These are phyloP conservation scores for Delichon dasypus DNA, from an alignment of 2,797 vertebrate genomes.

Conservation along the genomic window DNA sequence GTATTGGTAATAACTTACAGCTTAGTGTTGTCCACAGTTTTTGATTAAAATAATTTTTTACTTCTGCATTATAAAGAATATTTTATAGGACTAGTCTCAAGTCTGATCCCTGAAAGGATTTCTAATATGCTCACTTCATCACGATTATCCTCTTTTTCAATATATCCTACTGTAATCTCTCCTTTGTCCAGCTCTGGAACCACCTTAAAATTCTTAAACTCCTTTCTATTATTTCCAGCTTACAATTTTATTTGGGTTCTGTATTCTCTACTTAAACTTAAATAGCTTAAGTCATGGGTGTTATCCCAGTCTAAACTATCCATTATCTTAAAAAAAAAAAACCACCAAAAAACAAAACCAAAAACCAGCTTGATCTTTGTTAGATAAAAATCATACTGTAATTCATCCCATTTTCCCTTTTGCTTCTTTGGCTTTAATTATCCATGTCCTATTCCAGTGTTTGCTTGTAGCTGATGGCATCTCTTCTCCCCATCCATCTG, in stretches of 20 bases:
- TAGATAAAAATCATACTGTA: constrained; percentile 22
- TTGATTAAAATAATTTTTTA: background rate
- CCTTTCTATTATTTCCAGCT: background rate
- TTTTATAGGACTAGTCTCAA: background rate
- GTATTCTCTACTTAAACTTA: constrained; percentile 28
- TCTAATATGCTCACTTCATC: background rate
- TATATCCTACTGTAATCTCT: background rate
- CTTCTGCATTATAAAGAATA: background rate
- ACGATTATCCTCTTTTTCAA: background rate
- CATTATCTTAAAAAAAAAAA: background rate
- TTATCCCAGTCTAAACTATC: constrained; percentile 44
- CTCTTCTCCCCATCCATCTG: constrained; percentile 32
- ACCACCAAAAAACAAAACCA: background rate
- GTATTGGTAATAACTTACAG: background rate
- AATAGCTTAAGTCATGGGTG: constrained; percentile 34
- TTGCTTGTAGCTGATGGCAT: constrained; percentile 10
- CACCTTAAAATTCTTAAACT: constrained; percentile 37
- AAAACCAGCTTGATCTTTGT: background rate
- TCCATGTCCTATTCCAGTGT: constrained; percentile 9
- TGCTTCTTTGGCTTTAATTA: constrained; percentile 51
- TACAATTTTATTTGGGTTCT: constrained; percentile 44
- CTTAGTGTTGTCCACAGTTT: background rate
- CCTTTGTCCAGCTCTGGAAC: background rate
- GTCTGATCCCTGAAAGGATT: background rate
- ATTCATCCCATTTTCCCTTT: constrained; percentile 42